phyloP scores from a whole-genome alignment of 2,797 vertebrate species.

The Poecilia velifera region DNA sequence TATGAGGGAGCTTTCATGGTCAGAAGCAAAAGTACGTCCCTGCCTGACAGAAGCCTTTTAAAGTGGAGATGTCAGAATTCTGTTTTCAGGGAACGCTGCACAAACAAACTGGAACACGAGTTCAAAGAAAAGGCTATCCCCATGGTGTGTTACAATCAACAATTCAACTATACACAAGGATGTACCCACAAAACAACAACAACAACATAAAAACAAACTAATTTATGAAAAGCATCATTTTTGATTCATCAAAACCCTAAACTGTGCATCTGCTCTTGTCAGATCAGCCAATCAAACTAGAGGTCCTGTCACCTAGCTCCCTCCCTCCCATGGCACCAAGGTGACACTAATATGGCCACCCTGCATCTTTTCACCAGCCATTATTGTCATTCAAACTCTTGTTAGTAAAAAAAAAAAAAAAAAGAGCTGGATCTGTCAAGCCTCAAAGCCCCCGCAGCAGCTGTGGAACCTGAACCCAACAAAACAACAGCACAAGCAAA shows the following conservation, averaged over 20 bases:
- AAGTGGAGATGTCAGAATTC: slow-evolving; percentile 23
- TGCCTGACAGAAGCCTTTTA: slow-evolving; percentile 34
- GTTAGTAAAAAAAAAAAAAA: neutral
- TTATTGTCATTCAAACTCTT: slow-evolving; percentile 46
- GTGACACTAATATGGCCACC: slow-evolving; percentile 53
- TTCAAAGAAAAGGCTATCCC: neutral
- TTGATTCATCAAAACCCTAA: neutral
- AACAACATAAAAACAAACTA: too few relatives aligned
- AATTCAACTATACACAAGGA: neutral
- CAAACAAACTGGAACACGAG: neutral
- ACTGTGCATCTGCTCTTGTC: slow-evolving; percentile 11
- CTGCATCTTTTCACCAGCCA: slow-evolving; percentile 34
- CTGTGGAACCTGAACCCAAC: neutral
- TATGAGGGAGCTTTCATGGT: neutral
- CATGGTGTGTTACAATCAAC: neutral
- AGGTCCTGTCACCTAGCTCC: slow-evolving; percentile 45
- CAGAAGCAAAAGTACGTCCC: slow-evolving; percentile 25
- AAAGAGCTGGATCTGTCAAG: neutral
- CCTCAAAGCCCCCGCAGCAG: neutral
- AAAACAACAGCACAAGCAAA: neutral
- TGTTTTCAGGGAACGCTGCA: slow-evolving; percentile 25
- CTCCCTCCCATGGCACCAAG: slow-evolving; percentile 51
- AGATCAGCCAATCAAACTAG: slow-evolving; percentile 24
- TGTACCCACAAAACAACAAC: neutral
- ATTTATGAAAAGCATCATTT: neutral